Evolutionary conservation across 2,888 invertebrate genomes (phyloP).

Genomic region (Heliconius hortense): DNA sequence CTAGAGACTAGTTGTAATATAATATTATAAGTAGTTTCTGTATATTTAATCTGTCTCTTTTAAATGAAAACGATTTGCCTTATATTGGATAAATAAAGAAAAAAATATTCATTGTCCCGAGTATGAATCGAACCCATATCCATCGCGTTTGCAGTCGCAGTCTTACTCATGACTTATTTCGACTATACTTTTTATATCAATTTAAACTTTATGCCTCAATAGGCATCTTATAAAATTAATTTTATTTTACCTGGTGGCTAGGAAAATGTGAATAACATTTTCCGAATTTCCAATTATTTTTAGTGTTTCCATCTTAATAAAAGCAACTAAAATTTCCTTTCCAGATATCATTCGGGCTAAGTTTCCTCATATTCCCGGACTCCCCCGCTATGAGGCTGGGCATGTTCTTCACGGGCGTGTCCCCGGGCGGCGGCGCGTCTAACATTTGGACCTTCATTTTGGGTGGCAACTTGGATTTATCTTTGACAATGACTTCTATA

Average conservation of each 20-base stretch:
- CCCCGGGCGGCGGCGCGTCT: constrained; percentile 97
- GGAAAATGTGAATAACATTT: too few species aligned
- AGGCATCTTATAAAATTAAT: neutral
- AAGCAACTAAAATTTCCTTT: neutral
- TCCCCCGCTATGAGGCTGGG: constrained; percentile 86
- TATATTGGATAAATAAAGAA: neutral
- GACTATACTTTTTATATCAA: neutral
- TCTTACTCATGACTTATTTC: neutral
- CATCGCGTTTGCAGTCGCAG: neutral
- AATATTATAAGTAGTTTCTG: too few species aligned
- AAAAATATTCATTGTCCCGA: too few species aligned
- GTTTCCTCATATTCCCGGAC: constrained; percentile 85
- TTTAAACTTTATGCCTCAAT: neutral
- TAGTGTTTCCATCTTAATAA: neutral
- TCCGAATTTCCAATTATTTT: too few species aligned
- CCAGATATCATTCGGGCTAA: constrained; percentile 88
- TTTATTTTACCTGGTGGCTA: neutral
- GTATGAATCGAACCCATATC: neutral
- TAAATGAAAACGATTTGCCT: neutral
- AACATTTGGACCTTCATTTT: constrained; percentile 97
- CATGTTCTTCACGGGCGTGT: constrained; percentile 94
- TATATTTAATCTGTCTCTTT: too few species aligned
- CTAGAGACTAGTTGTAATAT: neutral
- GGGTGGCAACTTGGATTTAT: constrained; percentile 95
- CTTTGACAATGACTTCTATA: constrained; percentile 96